Base-by-base conservation (phyloP, 2,113 vertebrate genomes). In the Andinoacara biseriatus region DNA sequence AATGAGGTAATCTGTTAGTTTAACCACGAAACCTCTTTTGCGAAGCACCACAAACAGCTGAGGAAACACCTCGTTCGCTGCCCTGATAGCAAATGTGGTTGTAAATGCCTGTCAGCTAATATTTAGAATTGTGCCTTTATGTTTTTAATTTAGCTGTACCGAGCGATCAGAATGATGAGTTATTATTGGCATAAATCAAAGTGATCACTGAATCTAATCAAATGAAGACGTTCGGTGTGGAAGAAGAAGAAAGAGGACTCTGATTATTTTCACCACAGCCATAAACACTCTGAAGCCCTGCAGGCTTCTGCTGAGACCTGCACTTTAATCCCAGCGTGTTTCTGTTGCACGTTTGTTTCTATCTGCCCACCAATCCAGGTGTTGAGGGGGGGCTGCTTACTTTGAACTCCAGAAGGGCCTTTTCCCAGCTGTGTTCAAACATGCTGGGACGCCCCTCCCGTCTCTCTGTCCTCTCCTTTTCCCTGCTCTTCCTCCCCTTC, bases 351-450 rank as follows among this genome's bases (percentile, higher is more conserved):
- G 49, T 84, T 86, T 77, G 58, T 74, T 83, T 82, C 86, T 61
- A 76, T 86, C 90, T 82, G 78, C 81, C 86, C 91, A 87, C 38
- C 88, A 80, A 87, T 90, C 93, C 95, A 95, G 94, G 93, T 95
- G 93, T 94, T 86, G 78, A 31, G 83, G 84, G 9, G 54, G 86
- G 86, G 85, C 74, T 91, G 3, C 65, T 90, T 82, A 86, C 91
- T 95, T 96, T 96, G 92, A 93, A 94, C 92, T 94, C 83, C 75
- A 90, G 85, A 88, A 92, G 77, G 83, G 74, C 87, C 86, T 86
- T 92, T 89, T 67, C 59, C 87, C 49, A 87, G 91, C 83, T 86
- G 72, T 93, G 92, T 95, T 90, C 75, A 24, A 91, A 93, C 94
- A 90, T 84, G 93, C 87, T 0, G 80, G 82, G 80, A 78, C 78